Percentiles rank a stretch among this genome's conserved stretches.
Conservation (phyloP, 2,113 vertebrate genomes). For the Mirounga angustirostris region DNA sequence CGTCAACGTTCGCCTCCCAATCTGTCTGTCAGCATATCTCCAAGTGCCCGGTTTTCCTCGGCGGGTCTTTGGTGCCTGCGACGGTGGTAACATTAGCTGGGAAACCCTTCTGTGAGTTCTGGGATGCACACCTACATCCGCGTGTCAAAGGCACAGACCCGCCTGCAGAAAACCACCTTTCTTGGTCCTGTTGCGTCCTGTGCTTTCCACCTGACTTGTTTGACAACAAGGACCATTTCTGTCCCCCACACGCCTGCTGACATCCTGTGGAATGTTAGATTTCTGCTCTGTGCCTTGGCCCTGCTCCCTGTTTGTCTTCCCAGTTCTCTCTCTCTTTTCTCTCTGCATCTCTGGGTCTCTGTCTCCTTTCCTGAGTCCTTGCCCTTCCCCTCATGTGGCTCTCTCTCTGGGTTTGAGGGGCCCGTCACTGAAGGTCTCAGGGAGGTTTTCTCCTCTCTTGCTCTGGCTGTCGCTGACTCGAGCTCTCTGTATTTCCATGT, state of each 20-base stretch:
- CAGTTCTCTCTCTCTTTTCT: background rate
- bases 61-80: background rate
- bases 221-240: background rate
- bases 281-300: background rate
- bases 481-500: too few species aligned
- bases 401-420: background rate
- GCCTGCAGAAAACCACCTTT: background rate
- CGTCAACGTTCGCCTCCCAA: background rate
- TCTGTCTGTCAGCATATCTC: background rate
- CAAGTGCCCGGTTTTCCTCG: rapidly evolving
- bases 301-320: background rate
- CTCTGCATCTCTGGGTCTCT: background rate
- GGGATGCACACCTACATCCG: rapidly evolving
- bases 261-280: background rate
- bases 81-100: background rate
- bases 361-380: background rate
- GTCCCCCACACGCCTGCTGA: too few species aligned
- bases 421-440: background rate
- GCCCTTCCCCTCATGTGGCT: background rate
- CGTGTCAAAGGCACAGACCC: rapidly evolving
- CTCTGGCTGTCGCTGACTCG: too few species aligned
- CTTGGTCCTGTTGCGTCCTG: background rate
- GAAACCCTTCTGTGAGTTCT: background rate
- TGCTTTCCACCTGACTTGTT: background rate
- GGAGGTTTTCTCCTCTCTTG: background rate